These are phyloP conservation scores for Oreochromis grahami DNA, from an alignment of 2,797 vertebrate genomes.

Conservation along the genomic window DNA sequence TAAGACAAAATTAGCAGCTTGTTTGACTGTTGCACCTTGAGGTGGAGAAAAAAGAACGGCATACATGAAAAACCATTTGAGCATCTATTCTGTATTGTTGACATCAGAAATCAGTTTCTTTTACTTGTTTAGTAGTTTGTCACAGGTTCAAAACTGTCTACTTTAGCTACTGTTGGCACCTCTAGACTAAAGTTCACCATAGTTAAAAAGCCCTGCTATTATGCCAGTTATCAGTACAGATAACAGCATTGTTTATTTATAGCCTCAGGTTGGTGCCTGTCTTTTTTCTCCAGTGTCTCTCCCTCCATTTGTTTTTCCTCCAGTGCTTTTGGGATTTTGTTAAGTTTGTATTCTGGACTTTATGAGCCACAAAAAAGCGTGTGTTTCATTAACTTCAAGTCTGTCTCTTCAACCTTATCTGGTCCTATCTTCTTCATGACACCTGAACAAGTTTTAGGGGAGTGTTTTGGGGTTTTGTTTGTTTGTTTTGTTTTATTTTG, in stretches of 20 bases:
- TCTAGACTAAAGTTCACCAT: background rate
- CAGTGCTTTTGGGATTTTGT: background rate
- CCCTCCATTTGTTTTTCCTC: background rate
- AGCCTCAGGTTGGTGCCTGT: background rate
- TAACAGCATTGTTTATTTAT: background rate
- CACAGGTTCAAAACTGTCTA: background rate
- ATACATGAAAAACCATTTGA: background rate
- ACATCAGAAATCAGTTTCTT: background rate
- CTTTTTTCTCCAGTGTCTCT: background rate
- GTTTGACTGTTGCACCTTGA: background rate
- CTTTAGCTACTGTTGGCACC: background rate
- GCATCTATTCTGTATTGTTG: background rate
- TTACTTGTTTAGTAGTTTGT: background rate
- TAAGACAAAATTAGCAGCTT: background rate
- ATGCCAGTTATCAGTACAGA: background rate
- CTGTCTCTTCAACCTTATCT: background rate
- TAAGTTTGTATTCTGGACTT: background rate
- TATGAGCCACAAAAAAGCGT: background rate
- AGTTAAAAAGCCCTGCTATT: background rate
- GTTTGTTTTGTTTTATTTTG: background rate
- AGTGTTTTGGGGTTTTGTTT: background rate
- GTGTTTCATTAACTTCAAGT: background rate
- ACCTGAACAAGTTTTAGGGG: background rate
- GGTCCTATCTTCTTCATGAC: background rate
- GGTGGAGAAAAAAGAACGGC: background rate